Base-by-base conservation (phyloP, 2,888 invertebrate genomes). In the Zonitis immaculata region DNA sequence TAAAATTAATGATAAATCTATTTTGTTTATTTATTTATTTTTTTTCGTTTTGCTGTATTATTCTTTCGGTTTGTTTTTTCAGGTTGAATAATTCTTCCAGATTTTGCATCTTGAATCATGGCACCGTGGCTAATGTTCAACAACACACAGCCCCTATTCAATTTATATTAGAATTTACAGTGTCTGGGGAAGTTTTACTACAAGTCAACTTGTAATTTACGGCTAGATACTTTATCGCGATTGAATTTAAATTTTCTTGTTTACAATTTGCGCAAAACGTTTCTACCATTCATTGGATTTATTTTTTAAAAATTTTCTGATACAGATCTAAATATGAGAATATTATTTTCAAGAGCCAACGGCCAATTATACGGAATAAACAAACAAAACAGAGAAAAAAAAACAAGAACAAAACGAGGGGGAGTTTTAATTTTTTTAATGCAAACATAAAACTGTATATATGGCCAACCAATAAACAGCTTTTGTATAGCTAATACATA, bases 221-320 rank as follows among this genome's bases (percentile, higher is more conserved):
- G 26, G 16, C 45, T 26, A 14, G 39, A 28, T 28, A 45, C 45
- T 30, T 18, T 45, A 45, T 45, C 45, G n/a, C 45, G 45, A 45
- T 45, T 45, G 45, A 28, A 45, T 45, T 45, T 45, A 28, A 45
- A 45, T 28, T 26, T 45, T 45, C 16, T 28, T 45, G 45, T 45
- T 45, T 16, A 45, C 45, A 39, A 39, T 39, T 39, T 39, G 11
- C n/a, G 2, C 11, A 5, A 39, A 39, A 5, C 9, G 35, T 32
- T 14, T 22, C 5, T 4, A 16, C 35, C 16, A 35, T 35, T 35
- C 2, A 18, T 35, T 39, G n/a, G 11, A 20, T 39, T 39, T 39
- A n/a, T 39, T 39, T 39, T 20, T 22, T 22, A 4, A 4, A 4
- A 4, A 5, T 22, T 22, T 22, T 22, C 3, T 22, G 18, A 39